Evolutionary conservation across 2,113 vertebrate species (phyloP).

Genomic region (Myocastor coypus): DNA sequence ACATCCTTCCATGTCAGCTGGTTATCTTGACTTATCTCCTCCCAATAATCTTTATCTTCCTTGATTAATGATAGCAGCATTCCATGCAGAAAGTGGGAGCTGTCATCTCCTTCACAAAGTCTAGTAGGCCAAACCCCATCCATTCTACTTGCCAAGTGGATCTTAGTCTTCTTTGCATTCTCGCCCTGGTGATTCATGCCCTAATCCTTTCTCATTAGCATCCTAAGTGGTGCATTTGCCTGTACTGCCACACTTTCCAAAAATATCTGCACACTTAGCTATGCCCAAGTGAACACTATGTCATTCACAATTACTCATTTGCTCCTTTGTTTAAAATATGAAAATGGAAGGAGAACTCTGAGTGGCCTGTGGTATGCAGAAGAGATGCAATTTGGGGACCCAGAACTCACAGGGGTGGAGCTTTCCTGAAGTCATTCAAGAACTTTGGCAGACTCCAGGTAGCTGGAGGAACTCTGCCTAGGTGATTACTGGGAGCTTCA

Average conservation of each 20-base stretch:
- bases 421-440: no score
- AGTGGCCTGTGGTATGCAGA: no score
- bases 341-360: no score
- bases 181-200: not conserved
- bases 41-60: constrained; percentile 59
- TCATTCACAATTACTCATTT: not conserved
- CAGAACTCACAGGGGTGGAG: no score
- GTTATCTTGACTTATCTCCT: not conserved
- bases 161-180: constrained; percentile 1
- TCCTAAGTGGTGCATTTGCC: not conserved
- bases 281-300: not conserved
- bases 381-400: no score
- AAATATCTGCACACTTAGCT: not conserved
- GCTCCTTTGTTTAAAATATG: not conserved
- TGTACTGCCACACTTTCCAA: not conserved
- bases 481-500: no score
- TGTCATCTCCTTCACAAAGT: constrained; percentile 43
- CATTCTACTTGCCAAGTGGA: constrained; percentile 46
- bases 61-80: constrained; percentile 75
- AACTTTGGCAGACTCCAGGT: no score
- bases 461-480: no score
- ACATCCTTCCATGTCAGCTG: constrained; percentile 17
- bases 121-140: constrained; percentile 11
- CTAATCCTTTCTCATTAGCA: constrained; percentile 22
- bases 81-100: constrained; percentile 56